Evolutionary conservation across 2,797 vertebrate genomes (phyloP).

Genomic region (Calcarius lapponicus): DNA sequence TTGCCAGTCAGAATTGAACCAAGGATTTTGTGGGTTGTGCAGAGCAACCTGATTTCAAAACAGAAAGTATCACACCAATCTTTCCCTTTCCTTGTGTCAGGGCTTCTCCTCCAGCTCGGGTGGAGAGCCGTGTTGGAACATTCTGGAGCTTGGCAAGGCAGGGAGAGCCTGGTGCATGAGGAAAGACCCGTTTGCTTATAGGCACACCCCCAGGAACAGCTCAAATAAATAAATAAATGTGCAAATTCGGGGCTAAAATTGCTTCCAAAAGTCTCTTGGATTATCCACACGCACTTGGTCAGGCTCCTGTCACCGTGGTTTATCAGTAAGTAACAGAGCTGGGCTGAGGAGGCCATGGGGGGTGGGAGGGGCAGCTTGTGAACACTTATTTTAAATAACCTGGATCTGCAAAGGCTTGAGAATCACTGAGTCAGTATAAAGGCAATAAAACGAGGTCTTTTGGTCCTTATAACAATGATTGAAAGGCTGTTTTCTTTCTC

Average conservation of each 20-base stretch:
- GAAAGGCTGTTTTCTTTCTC: slow-evolving; percentile 87
- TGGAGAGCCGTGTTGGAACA: not conserved
- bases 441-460: slow-evolving; percentile 73
- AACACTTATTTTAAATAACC: slow-evolving; percentile 3
- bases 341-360: slow-evolving; percentile 21
- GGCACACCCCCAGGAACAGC: not conserved
- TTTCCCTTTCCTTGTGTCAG: not conserved
- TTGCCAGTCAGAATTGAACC: not conserved
- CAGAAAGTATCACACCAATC: not conserved
- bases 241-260: not conserved
- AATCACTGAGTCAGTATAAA: slow-evolving; percentile 61
- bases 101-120: not conserved
- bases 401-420: slow-evolving; percentile 53
- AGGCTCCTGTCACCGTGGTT: not conserved
- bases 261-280: not conserved
- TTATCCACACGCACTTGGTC: not conserved
- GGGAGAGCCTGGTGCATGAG: not conserved
- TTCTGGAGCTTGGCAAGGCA: not conserved
- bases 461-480: slow-evolving; percentile 83
- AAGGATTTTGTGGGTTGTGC: not conserved
- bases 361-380: not conserved
- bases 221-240: not conserved
- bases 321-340: not conserved
- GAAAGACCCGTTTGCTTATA: not conserved
- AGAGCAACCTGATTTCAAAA: not conserved